Evolutionary conservation across 2,888 invertebrate genomes (phyloP), one percentile per base, ranked within the genome.

Genomic region (Ormyrus thymus): DNA sequence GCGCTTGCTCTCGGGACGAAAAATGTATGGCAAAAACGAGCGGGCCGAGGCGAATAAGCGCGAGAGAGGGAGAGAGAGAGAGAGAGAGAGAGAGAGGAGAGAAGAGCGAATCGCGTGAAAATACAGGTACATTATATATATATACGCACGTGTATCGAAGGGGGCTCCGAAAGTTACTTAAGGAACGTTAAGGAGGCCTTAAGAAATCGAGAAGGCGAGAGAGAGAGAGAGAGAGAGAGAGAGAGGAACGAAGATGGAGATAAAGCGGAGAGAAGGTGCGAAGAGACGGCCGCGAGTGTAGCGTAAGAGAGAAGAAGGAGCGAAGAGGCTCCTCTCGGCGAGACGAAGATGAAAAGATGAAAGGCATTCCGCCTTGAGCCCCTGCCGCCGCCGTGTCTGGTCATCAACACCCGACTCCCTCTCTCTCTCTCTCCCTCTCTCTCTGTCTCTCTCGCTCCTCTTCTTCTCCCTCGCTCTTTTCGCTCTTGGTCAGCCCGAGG

Each of bases 301-400:
- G 29, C 29, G 29, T 29, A 29, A 29, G 29, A 29, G 51, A 48
- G 74, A 78, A 79, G 80, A 79, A 81, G 81, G 81, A 61, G 81
- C 69, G 78, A 79, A 80, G 75, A 82, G 76, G 70, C 59, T 45
- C 29, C 46, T 11, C 55, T 74, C 65, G 58, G 53, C 73, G 78
- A 82, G 83, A 85, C 86, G 85, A 86, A 86, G 87, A 87, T 86
- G 86, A 86, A 86, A 88, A 86, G 87, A 88, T 88, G 88, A 87
- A 88, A 87, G 88, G 88, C 86, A 87, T 87, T 86, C 87, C 87
- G 87, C 85, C 86, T 85, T 85, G 82, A 86, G 87, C 86, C 85
- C 84, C 85, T 85, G 87, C 87, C 86, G 84, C 85, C 84, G 85
- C 85, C 84, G 85, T 84, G 85, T 85, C 85, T 86, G 85, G 85